Percentiles rank a stretch among this genome's conserved stretches.
Evolutionary conservation across 37 sponge, comb jelly and placozoan genomes (phyloP).

Genomic region (Aphrocallistes beatrix): DNA sequence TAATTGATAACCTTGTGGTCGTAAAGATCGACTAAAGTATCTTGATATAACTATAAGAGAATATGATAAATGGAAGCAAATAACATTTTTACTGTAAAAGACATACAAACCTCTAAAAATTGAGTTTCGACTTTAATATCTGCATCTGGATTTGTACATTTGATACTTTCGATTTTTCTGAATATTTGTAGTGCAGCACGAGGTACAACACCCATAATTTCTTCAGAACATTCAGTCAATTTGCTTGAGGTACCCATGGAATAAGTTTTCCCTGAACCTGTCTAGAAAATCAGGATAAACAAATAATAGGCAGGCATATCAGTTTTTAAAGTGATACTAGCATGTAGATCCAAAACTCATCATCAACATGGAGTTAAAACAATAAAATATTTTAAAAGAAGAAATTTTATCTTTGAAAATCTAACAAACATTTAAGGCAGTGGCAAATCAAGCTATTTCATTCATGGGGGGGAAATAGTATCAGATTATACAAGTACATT

Average conservation of each 20-base stretch:
- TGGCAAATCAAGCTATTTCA: no score
- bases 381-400: no score
- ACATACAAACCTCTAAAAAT: conserved; percentile 3
- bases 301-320: not conserved
- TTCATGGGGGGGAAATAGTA: not conserved
- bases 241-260: conserved; percentile 96
- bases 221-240: conserved; percentile 44
- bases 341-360: no score
- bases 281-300: conserved; percentile 26
- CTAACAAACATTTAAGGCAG: no score
- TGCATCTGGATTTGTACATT: no score
- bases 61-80: not conserved
- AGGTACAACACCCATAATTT: conserved; percentile 68
- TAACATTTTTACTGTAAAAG: not conserved
- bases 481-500: no score
- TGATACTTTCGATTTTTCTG: conserved; percentile 27
- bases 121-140: not conserved
- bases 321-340: no score
- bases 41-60: not conserved
- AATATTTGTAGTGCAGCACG: conserved; percentile 83
- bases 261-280: conserved; percentile 97
- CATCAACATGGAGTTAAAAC: no score
- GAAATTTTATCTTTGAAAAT: no score
- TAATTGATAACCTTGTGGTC: not conserved
- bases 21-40: not conserved